phyloP scores from a whole-genome alignment of 2,797 vertebrate species.

The Galaxias olidus region DNA sequence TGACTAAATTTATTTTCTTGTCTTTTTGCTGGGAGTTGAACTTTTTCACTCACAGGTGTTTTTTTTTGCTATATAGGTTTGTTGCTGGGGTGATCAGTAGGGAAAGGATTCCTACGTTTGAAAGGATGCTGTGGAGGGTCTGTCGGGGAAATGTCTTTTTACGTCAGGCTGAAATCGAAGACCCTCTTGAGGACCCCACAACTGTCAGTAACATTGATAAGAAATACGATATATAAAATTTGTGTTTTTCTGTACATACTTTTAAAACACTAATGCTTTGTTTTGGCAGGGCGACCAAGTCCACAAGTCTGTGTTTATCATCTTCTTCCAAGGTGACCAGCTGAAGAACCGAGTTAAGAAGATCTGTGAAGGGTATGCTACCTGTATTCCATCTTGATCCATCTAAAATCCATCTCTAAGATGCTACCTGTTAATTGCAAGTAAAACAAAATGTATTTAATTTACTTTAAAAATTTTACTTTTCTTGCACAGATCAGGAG shows the following conservation, averaged over 20 bases:
- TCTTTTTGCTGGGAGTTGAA: too few relatives aligned
- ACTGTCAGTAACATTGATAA: constrained; percentile 81
- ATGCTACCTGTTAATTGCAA: too few relatives aligned
- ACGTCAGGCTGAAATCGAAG: constrained; percentile 94
- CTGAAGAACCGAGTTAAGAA: constrained; percentile 95
- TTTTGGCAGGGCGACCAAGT: constrained; percentile 87
- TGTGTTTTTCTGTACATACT: too few relatives aligned
- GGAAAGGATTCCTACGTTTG: constrained; percentile 93
- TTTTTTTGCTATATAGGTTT: constrained; percentile 74
- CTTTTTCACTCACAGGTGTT: too few relatives aligned
- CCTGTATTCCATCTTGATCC: too few relatives aligned
- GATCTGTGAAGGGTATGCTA: constrained; percentile 90
- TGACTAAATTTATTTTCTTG: too few relatives aligned
- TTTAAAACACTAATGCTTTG: constrained; percentile 7
- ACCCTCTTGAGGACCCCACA: constrained; percentile 92
- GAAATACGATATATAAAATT: too few relatives aligned
- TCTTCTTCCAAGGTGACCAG: constrained; percentile 97
- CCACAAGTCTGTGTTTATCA: constrained; percentile 95
- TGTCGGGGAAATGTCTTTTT: constrained; percentile 97
- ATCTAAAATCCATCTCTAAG: too few relatives aligned
- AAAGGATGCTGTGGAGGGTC: constrained; percentile 97
- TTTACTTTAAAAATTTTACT: too few relatives aligned
- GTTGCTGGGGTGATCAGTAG: constrained; percentile 95
- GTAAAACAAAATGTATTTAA: too few relatives aligned
- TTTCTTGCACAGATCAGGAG: too few relatives aligned